Conservation (phyloP, 2,888 invertebrate species). For the Orthonevra nobilis region DNA sequence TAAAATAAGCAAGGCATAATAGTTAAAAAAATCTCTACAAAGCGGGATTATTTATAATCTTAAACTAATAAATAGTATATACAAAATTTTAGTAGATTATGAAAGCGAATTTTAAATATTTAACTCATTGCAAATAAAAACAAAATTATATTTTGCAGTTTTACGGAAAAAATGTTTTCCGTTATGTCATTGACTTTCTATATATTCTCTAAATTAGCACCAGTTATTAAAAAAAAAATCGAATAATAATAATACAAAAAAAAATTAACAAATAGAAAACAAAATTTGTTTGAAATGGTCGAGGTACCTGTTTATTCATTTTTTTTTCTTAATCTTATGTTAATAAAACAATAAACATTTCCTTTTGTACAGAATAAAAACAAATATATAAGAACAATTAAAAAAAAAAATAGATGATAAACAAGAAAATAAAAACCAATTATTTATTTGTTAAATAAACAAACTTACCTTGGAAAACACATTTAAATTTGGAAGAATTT, state of each 20-base stretch:
- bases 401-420: slow-evolving; percentile 65
- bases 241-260: background rate
- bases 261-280: slow-evolving; percentile 19
- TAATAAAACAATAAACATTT: slow-evolving; percentile 68
- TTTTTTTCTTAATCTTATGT: slow-evolving; percentile 52
- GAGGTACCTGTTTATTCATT: slow-evolving; percentile 71
- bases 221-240: slow-evolving; percentile 33
- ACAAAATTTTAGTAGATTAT: background rate
- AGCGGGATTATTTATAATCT: too few relatives aligned
- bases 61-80: too few relatives aligned
- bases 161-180: slow-evolving; percentile 40
- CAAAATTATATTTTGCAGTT: slow-evolving; percentile 66
- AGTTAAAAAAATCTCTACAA: too few relatives aligned
- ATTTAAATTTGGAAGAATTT: slow-evolving; percentile 72
- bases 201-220: slow-evolving; percentile 28
- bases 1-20: background rate
- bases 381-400: slow-evolving; percentile 66
- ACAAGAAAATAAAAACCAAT: slow-evolving; percentile 73
- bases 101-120: slow-evolving; percentile 1
- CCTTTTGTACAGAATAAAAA: slow-evolving; percentile 64
- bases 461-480: slow-evolving; percentile 77
- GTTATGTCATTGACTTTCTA: slow-evolving; percentile 41
- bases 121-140: slow-evolving; percentile 67
- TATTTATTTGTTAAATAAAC: slow-evolving; percentile 73
- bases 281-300: slow-evolving; percentile 63